These are phyloP conservation scores for Grus americana DNA, from an alignment of 2,113 vertebrate genomes.

Conservation along the genomic window DNA sequence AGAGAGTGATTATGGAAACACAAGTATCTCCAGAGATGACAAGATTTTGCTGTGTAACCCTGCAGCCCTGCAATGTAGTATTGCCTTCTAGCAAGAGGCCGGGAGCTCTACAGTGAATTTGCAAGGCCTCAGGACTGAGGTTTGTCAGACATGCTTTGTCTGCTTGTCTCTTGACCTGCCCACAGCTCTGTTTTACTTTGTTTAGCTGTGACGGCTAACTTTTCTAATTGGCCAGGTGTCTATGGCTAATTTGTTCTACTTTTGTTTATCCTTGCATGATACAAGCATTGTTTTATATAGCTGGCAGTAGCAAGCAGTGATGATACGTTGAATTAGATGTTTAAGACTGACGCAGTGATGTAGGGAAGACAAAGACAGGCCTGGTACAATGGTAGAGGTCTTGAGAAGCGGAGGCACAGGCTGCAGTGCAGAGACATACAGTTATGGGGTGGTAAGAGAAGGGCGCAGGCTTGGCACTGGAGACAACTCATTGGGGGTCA, in stretches of 20 bases:
- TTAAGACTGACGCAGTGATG: background rate
- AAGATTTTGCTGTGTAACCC: background rate
- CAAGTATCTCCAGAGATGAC: background rate
- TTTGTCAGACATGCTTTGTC: background rate
- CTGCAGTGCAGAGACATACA: rapidly evolving
- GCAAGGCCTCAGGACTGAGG: background rate
- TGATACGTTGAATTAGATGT: background rate
- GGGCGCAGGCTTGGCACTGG: background rate
- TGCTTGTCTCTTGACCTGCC: background rate
- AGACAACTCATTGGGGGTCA: background rate
- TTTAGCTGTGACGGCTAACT: background rate
- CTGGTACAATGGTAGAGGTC: background rate
- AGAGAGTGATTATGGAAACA: background rate
- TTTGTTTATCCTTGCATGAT: background rate
- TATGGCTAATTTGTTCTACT: background rate
- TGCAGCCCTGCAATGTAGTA: background rate
- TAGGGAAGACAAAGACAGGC: background rate
- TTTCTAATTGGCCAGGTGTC: background rate
- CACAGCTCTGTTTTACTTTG: background rate
- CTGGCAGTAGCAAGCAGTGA: background rate
- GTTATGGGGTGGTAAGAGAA: background rate
- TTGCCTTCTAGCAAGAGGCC: background rate
- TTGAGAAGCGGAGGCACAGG: background rate
- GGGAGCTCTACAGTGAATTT: background rate
- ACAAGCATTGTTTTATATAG: background rate